A percentile compares a stretch with the other conserved stretches of the same genome.
Conservation (phyloP, 37 sponge, comb jelly and placozoan species). For the Ianthella basta region DNA sequence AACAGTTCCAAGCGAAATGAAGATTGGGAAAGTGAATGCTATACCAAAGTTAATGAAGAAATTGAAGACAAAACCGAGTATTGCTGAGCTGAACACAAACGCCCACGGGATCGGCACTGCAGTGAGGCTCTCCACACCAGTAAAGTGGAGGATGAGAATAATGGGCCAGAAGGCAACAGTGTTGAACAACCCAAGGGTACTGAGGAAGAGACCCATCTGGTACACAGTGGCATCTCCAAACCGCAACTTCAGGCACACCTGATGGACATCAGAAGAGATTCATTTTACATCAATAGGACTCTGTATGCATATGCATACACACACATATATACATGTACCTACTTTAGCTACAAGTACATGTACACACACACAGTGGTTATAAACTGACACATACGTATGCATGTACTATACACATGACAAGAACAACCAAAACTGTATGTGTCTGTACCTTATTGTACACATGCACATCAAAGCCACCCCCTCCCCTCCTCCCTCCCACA, state of each 20-base stretch:
- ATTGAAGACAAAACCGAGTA: constrained; percentile 70
- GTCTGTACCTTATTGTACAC: too few relatives aligned
- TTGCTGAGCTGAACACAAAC: constrained; percentile 57
- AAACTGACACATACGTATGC: neutral
- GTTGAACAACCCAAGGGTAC: constrained; percentile 75
- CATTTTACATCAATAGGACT: neutral
- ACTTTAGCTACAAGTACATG: neutral
- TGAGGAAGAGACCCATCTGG: constrained; percentile 86
- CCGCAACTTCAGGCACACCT: constrained; percentile 76
- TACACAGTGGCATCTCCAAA: constrained; percentile 79
- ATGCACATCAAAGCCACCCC: too few relatives aligned
- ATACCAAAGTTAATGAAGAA: constrained; percentile 93
- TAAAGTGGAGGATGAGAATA: constrained; percentile 56
- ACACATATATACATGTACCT: neutral
- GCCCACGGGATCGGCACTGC: constrained; percentile 67
- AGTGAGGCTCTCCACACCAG: constrained; percentile 48
- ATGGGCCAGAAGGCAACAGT: constrained; percentile 73
- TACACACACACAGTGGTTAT: neutral
- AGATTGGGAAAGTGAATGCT: constrained; percentile 89
- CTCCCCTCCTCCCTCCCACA: too few relatives aligned
- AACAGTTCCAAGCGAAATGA: constrained; percentile 90
- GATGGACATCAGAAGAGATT: too few relatives aligned
- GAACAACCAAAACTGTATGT: too few relatives aligned
- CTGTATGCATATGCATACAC: neutral
- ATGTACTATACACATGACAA: neutral